These are phyloP conservation scores for Valencia hispanica DNA, from an alignment of 2,797 vertebrate species.

Conservation along the genomic window DNA sequence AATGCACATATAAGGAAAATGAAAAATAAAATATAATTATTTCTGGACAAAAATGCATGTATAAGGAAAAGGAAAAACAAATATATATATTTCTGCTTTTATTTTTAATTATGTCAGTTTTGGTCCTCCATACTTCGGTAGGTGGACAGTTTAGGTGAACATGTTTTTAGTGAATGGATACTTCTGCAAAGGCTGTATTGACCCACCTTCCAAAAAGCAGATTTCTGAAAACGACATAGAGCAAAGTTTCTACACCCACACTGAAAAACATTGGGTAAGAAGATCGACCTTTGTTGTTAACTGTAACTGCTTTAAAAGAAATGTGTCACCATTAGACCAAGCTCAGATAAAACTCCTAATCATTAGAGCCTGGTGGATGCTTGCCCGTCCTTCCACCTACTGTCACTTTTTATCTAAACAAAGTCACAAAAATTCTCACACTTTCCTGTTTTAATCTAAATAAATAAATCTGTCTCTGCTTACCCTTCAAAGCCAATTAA, in stretches of 20 bases:
- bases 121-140: no score
- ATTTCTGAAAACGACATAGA: conserved; percentile 70
- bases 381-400: conserved; percentile 17
- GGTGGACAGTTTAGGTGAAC: neutral
- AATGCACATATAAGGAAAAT: no score
- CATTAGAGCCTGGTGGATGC: conserved; percentile 26
- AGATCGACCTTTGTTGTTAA: conserved; percentile 31
- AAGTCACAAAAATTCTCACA: conserved; percentile 22
- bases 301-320: conserved; percentile 40
- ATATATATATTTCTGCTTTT: no score
- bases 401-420: conserved; percentile 24
- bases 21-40: no score
- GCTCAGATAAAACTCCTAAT: conserved; percentile 16
- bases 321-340: neutral
- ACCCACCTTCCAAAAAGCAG: conserved; percentile 58
- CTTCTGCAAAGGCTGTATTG: neutral
- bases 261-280: conserved; percentile 23
- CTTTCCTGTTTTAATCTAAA: conserved; percentile 27
- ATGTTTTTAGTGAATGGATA: neutral
- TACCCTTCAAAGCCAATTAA: conserved; percentile 10
- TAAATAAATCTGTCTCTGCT: conserved; percentile 5
- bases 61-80: no score
- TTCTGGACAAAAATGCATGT: no score
- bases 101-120: no score
- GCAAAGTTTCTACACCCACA: conserved; percentile 17